Conservation (phyloP, 2,797 vertebrate species). For the Allobates femoralis region DNA sequence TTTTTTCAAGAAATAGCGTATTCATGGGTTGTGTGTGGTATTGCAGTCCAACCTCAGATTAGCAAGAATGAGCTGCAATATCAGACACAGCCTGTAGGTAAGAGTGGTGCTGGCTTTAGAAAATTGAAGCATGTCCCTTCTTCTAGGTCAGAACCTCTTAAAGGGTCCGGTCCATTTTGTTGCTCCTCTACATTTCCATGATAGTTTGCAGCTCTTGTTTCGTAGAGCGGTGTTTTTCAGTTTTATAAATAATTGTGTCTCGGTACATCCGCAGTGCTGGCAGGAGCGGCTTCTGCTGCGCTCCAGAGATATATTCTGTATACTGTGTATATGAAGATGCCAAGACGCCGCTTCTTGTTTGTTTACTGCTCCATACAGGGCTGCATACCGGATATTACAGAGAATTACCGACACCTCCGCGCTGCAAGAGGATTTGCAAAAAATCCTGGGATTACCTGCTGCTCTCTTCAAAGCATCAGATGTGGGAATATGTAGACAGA, state of each 20-base stretch:
- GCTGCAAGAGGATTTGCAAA: neutral
- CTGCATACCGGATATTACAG: neutral
- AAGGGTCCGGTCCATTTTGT: too few species aligned
- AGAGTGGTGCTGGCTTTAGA: too few species aligned
- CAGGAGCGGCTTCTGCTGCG: neutral
- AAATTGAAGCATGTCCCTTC: too few species aligned
- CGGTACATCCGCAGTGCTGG: conserved; percentile 6
- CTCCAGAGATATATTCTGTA: neutral
- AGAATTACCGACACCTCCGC: neutral
- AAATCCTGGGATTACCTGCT: neutral
- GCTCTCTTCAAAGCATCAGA: neutral
- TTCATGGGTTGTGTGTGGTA: too few species aligned
- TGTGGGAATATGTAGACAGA: too few species aligned
- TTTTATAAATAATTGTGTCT: neutral
- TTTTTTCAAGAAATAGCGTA: too few species aligned
- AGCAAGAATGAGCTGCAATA: too few species aligned
- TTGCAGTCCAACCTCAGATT: too few species aligned
- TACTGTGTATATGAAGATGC: neutral
- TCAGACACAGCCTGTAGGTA: too few species aligned
- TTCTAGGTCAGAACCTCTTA: too few species aligned
- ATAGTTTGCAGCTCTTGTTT: neutral
- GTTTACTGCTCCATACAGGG: neutral
- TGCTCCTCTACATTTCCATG: neutral
- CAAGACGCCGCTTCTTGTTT: neutral
- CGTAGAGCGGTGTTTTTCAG: neutral